Conservation (phyloP, 1,140 invertebrate genomes). For the Propsilocerus akamusi region DNA sequence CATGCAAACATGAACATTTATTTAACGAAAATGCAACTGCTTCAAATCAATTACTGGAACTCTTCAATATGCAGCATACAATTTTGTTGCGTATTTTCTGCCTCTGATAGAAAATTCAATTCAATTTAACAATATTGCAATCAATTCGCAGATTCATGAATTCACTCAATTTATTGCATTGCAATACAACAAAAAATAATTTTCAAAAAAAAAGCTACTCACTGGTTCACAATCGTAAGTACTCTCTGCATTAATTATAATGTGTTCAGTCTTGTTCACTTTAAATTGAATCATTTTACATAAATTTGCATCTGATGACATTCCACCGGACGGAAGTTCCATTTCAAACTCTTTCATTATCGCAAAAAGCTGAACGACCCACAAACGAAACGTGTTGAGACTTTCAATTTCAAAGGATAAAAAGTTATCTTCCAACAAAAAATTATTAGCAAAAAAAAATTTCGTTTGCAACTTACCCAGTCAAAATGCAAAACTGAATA, state of each 20-base stretch:
- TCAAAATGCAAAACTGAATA: constrained; percentile 20
- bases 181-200: background rate
- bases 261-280: constrained; percentile 13
- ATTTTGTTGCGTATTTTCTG: background rate
- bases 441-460: background rate
- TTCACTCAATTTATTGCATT: too few species aligned
- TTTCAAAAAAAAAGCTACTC: background rate
- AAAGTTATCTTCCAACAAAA: background rate
- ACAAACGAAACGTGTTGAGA: constrained; percentile 19
- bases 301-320: constrained; percentile 11
- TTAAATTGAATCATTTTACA: constrained; percentile 20
- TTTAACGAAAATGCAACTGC: background rate
- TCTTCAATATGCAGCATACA: background rate
- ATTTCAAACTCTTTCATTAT: constrained; percentile 18
- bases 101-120: background rate
- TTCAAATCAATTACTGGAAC: background rate
- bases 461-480: constrained; percentile 13
- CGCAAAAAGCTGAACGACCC: constrained; percentile 21
- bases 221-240: background rate
- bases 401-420: background rate
- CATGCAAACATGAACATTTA: background rate
- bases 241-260: background rate
- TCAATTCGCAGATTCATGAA: background rate
- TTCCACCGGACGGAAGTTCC: background rate
- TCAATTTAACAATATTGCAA: background rate